These are phyloP conservation scores for Nautilus pompilius DNA, from an alignment of 1,140 invertebrate species.

Conservation along the genomic window DNA sequence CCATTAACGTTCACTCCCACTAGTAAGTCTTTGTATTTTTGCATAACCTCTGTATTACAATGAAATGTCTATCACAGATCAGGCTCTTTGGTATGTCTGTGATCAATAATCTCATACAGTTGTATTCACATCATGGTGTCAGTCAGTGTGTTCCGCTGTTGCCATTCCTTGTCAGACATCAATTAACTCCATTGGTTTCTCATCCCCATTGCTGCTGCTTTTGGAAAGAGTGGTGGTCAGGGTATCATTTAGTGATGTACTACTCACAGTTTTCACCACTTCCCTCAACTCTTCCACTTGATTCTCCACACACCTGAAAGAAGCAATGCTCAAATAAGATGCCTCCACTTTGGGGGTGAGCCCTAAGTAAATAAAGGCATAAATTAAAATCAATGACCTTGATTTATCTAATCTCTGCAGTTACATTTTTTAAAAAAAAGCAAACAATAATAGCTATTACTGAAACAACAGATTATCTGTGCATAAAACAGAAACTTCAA, in stretches of 20 bases:
- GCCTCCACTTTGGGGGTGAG: not conserved
- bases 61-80: too few species aligned
- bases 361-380: not conserved
- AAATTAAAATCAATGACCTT: not conserved
- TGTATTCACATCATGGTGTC: too few species aligned
- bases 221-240: constrained; percentile 25
- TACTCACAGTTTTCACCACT: constrained; percentile 37
- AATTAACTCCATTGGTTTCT: too few species aligned
- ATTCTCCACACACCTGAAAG: constrained; percentile 33
- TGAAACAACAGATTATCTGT: not conserved
- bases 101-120: too few species aligned
- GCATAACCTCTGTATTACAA: too few species aligned
- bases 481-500: not conserved
- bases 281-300: constrained; percentile 36
- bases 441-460: not conserved
- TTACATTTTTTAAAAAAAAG: not conserved
- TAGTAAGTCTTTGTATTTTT: too few species aligned
- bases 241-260: constrained; percentile 28
- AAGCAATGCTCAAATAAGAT: not conserved
- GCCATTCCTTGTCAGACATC: too few species aligned
- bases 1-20: too few species aligned
- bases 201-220: too few species aligned
- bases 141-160: too few species aligned
- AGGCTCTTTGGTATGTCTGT: too few species aligned
- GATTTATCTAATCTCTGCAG: not conserved